Evolutionary conservation across 92 coral and sea anemone species (phyloP), one percentile per base, ranked within the genome.

Genomic region (Zoanthus sociatus): DNA sequence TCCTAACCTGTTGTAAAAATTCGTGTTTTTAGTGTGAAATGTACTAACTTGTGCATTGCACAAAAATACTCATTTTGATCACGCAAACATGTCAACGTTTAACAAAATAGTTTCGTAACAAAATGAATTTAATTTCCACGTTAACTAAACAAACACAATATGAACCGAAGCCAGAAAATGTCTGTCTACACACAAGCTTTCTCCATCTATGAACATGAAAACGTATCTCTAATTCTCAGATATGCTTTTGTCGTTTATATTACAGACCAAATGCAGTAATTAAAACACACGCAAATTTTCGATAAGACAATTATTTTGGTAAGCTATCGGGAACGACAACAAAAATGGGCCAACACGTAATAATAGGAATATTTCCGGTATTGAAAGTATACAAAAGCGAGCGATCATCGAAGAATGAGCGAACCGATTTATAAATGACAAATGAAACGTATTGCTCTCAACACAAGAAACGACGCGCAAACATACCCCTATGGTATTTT

Each of bases 321-420:
- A 64, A 64, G 44, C 37, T 56, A 45, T 81, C 21, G 58, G 75
- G 20, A 64, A 66, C 85, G 64, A 64, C 66, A 81, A 81, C 85
- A 81, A 66, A 67, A 67, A 81, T 64, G 73, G 75, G 14, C 85
- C 73, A 66, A 63, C 61, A 81, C 61, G 85, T 53, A 66, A 47
- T 81, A 81, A 81, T 67, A 32, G 85, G 42, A n/a, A 81, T 50
- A 81, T 81, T 81, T 81, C 85, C 85, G 85, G 85, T 64, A 46
- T 67, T 81, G 31, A 81, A 60, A 81, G 21, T 70, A 20, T 71
- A n/a, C 44, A 26, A 31, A 81, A 45, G 46, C 7, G 76, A 81
- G 56, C 85, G 85, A 81, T 67, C 85, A 81, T 6, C 20, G 42
- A 45, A 46, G 73, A 81, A 81, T 64, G 46, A 58, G 73, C 16